A percentile compares a stretch with the other conserved stretches of the same genome.
Conservation (phyloP, 2,888 invertebrate species). For the Osmoderma eremita region DNA sequence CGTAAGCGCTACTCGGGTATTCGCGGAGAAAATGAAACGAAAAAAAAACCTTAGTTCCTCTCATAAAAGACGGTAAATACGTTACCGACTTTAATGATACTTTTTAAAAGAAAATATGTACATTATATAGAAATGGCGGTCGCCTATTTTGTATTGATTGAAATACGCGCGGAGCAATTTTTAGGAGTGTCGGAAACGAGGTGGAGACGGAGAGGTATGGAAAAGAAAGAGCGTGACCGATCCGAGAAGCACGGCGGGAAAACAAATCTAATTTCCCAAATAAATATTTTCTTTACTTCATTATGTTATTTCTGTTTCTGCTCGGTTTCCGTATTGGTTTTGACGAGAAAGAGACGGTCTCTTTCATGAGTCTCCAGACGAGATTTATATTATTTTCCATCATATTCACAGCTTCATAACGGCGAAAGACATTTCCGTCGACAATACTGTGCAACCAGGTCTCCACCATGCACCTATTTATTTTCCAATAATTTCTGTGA, state of each 20-base stretch:
- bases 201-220: constrained; percentile 29
- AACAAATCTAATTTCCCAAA: constrained; percentile 66
- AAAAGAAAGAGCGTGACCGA: constrained; percentile 30
- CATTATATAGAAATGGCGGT: constrained; percentile 58
- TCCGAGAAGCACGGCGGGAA: constrained; percentile 54
- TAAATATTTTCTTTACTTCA: constrained; percentile 65
- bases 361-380: constrained; percentile 26
- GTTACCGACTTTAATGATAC: constrained; percentile 58
- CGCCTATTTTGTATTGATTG: constrained; percentile 59
- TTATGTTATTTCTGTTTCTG: constrained; percentile 64
- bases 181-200: constrained; percentile 36
- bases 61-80: constrained; percentile 58
- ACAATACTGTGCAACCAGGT: constrained; percentile 6
- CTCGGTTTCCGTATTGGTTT: constrained; percentile 54
- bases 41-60: constrained; percentile 48
- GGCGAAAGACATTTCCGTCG: constrained; percentile 19
- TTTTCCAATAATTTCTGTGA: constrained; percentile 1
- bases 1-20: constrained; percentile 29
- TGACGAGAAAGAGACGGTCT: constrained; percentile 28
- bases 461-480: neutral
- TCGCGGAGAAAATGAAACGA: constrained; percentile 24
- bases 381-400: constrained; percentile 27
- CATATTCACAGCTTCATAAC: constrained; percentile 20
- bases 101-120: constrained; percentile 58
- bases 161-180: constrained; percentile 57